phyloP scores from a whole-genome alignment of 2,113 vertebrate species.

The Eonycteris spelaea region DNA sequence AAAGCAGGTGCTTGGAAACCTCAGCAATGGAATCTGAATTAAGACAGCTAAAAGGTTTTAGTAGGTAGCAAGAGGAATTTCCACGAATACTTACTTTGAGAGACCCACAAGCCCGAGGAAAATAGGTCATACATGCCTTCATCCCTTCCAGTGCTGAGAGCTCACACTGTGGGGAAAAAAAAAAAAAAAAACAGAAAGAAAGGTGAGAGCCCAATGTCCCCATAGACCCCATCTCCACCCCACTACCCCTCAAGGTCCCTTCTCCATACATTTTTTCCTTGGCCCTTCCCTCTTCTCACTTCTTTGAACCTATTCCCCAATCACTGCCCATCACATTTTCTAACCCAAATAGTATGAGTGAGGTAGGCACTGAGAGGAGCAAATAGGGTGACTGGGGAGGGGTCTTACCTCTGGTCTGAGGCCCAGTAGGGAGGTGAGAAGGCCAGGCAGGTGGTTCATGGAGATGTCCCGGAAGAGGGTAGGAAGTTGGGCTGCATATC shows the following conservation, averaged over 20 bases:
- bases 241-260: not conserved
- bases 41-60: not conserved
- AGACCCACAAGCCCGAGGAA: slow-evolving; percentile 91
- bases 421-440: slow-evolving; percentile 91
- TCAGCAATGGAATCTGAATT: not conserved
- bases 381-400: rapidly evolving
- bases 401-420: slow-evolving; percentile 89
- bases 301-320: not conserved
- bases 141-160: slow-evolving; percentile 90
- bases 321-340: not conserved
- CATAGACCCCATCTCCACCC: not conserved
- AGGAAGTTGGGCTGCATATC: slow-evolving; percentile 88
- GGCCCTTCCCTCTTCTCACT: not conserved
- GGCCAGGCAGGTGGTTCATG: slow-evolving; percentile 90
- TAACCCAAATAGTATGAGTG: not conserved
- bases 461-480: slow-evolving; percentile 90
- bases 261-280: not conserved
- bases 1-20: not conserved
- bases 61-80: not conserved
- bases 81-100: slow-evolving; percentile 84
- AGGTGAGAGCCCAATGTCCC: not conserved
- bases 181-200: not conserved
- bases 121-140: slow-evolving; percentile 90
- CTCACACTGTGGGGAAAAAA: slow-evolving; percentile 85
- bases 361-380: not conserved